These are phyloP conservation scores for Plemyria rubiginata DNA, from an alignment of 2,888 invertebrate genomes.

Conservation along the genomic window DNA sequence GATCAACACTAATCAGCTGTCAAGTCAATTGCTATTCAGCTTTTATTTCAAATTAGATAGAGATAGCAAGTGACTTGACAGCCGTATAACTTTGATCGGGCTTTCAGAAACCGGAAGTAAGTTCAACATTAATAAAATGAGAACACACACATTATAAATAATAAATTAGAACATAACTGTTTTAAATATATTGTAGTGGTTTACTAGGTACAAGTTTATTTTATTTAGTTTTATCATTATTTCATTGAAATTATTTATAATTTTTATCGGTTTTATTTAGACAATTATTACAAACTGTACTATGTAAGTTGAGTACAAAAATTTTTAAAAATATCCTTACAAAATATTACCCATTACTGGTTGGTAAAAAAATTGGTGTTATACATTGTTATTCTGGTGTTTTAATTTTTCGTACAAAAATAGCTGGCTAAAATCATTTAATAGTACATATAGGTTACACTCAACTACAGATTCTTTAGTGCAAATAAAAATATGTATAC, in stretches of 20 bases:
- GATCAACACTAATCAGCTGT: too few species aligned
- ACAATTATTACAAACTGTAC: slow-evolving; percentile 1
- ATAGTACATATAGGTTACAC: not conserved
- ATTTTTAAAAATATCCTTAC: slow-evolving; percentile 19
- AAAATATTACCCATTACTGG: slow-evolving; percentile 13
- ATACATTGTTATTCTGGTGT: not conserved
- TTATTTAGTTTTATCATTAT: not conserved
- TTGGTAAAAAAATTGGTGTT: not conserved
- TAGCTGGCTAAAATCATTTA: slow-evolving; percentile 1
- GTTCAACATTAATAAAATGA: too few species aligned
- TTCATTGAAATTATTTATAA: not conserved
- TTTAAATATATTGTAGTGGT: not conserved
- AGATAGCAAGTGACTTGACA: too few species aligned
- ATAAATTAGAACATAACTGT: too few species aligned
- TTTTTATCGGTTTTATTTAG: not conserved
- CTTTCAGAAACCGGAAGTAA: too few species aligned
- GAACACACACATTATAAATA: too few species aligned
- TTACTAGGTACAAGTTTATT: not conserved
- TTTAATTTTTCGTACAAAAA: slow-evolving; percentile 7
- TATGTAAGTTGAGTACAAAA: slow-evolving; percentile 24
- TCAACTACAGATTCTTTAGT: not conserved
- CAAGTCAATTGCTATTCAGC: too few species aligned
- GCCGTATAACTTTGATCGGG: too few species aligned
- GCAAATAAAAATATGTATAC: not conserved
- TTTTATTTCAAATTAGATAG: too few species aligned